These are phyloP conservation scores for Magallana nippona DNA, from an alignment of 2,888 invertebrate genomes.

Conservation along the genomic window DNA sequence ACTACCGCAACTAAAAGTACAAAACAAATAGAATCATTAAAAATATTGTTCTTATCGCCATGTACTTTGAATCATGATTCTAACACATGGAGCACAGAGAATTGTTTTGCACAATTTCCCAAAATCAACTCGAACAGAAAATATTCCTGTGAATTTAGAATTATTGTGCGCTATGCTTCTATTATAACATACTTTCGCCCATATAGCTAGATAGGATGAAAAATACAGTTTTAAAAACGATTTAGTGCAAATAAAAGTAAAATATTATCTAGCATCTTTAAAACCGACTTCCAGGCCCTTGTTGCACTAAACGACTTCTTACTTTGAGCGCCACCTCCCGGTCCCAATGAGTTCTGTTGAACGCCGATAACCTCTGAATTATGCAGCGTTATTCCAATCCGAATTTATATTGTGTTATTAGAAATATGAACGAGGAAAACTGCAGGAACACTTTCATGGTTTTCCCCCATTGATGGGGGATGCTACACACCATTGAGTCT, in stretches of 20 bases:
- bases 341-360: constrained; percentile 46
- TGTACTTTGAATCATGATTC: too few relatives aligned
- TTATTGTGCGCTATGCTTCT: too few relatives aligned
- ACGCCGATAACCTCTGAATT: constrained; percentile 36
- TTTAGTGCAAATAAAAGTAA: too few relatives aligned
- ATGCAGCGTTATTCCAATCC: constrained; percentile 72
- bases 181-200: too few relatives aligned
- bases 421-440: constrained; percentile 88
- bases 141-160: neutral
- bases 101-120: too few relatives aligned
- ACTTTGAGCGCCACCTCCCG: constrained; percentile 71
- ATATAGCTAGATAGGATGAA: too few relatives aligned
- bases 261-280: constrained; percentile 75
- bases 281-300: constrained; percentile 65
- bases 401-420: constrained; percentile 87
- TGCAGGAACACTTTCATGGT: constrained; percentile 84
- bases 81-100: too few relatives aligned
- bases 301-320: constrained; percentile 46
- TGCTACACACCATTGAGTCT: constrained; percentile 74
- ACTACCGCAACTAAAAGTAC: constrained; percentile 90
- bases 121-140: neutral
- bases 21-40: too few relatives aligned
- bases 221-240: too few relatives aligned
- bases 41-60: too few relatives aligned
- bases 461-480: constrained; percentile 62